Conservation (phyloP, 1,140 invertebrate genomes). For the Marisa cornuarietis region DNA sequence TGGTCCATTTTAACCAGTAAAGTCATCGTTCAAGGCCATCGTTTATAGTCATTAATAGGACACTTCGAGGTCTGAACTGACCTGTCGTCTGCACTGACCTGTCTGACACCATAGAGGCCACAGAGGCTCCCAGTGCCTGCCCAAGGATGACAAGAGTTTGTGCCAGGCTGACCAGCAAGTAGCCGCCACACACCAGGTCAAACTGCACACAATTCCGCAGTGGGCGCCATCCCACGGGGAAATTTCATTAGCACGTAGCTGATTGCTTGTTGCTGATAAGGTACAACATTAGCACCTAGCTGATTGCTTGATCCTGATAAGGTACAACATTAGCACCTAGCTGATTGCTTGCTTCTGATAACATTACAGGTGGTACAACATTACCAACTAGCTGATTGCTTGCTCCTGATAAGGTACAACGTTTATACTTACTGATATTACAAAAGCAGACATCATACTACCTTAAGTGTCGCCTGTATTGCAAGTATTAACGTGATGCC, state of each 20-base stretch:
- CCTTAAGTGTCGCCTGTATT: too few species aligned
- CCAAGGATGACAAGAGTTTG: conserved; percentile 48
- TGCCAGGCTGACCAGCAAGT: conserved; percentile 39
- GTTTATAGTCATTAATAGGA: too few species aligned
- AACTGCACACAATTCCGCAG: conserved; percentile 25
- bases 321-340: background rate
- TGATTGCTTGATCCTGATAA: background rate
- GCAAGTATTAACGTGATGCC: too few species aligned
- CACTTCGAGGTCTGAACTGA: too few species aligned
- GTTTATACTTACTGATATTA: background rate
- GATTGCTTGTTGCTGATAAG: too few species aligned
- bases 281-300: too few species aligned
- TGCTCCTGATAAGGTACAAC: background rate
- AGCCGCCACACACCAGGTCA: conserved; percentile 50
- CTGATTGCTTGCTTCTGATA: too few species aligned
- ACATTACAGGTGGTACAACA: too few species aligned
- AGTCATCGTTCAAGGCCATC: too few species aligned
- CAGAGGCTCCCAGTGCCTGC: conserved; percentile 42
- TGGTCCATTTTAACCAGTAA: too few species aligned
- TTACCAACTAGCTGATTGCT: background rate
- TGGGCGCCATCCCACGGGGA: too few species aligned
- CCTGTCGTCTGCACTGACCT: conserved; percentile 46
- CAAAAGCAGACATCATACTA: background rate
- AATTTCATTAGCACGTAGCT: background rate
- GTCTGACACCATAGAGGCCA: conserved; percentile 40